Evolutionary conservation across 2,888 invertebrate genomes (phyloP).

Genomic region (Ceraclea dissimilis): DNA sequence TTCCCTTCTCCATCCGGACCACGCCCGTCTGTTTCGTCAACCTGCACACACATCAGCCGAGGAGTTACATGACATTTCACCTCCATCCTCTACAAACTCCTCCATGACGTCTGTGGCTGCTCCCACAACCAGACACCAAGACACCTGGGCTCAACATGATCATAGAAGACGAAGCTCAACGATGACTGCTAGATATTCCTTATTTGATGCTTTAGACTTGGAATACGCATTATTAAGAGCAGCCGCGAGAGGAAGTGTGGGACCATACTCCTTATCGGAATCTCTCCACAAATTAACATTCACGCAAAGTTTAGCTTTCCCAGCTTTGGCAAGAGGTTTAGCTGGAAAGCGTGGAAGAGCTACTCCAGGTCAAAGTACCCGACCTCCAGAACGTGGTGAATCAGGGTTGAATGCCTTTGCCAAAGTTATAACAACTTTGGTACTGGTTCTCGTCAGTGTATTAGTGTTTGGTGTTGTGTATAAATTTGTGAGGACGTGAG

Average conservation of each 20-base stretch:
- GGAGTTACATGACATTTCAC: conserved; percentile 32
- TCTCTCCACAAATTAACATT: conserved; percentile 66
- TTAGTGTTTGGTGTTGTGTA: conserved; percentile 67
- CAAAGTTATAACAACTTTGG: conserved; percentile 61
- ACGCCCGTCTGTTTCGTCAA: conserved; percentile 54
- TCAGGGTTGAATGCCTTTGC: conserved; percentile 63
- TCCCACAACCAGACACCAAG: conserved; percentile 33
- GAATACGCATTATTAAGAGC: conserved; percentile 62
- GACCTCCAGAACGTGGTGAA: conserved; percentile 54
- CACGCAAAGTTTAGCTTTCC: conserved; percentile 66
- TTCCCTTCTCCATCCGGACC: conserved; percentile 60
- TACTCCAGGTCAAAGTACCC: conserved; percentile 33
- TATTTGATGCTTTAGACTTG: conserved; percentile 63
- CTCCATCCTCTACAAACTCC: conserved; percentile 52
- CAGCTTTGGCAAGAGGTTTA: conserved; percentile 60
- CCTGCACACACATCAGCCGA: conserved; percentile 34
- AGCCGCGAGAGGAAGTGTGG: conserved; percentile 63
- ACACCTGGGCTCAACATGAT: conserved; percentile 34
- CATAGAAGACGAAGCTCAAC: conserved; percentile 50
- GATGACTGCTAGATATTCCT: conserved; percentile 56
- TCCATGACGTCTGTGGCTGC: conserved; percentile 48
- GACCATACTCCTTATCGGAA: conserved; percentile 62
- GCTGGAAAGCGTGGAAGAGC: conserved; percentile 55
- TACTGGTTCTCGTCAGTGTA: conserved; percentile 60
- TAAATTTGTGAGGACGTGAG: conserved; percentile 70